Percentiles rank a stretch among this genome's conserved stretches.
Evolutionary conservation across 2,113 vertebrate species (phyloP).

Genomic region (Desmodus rotundus): DNA sequence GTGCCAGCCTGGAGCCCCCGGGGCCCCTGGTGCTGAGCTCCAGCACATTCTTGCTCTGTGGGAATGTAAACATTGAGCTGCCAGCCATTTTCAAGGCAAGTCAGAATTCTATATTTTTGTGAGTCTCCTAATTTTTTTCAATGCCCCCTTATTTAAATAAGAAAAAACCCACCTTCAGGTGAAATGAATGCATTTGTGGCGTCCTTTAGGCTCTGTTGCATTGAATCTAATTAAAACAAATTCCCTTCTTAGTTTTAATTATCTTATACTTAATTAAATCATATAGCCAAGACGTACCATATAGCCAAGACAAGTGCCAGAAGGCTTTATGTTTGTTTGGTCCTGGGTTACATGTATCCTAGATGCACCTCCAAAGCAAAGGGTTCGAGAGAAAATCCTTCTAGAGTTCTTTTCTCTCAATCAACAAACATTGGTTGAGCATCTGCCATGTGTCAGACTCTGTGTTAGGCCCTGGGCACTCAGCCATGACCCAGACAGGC

Average conservation of each 20-base stretch:
- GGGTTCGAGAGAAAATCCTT: neutral
- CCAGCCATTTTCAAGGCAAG: neutral
- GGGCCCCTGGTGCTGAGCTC: neutral
- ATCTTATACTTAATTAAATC: neutral
- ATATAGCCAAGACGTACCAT: neutral
- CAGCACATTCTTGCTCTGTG: neutral
- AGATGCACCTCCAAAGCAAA: neutral
- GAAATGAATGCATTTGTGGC: neutral
- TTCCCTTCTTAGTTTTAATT: neutral
- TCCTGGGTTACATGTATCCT: neutral
- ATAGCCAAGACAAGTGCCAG: neutral
- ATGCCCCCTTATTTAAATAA: neutral
- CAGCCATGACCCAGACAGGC: neutral
- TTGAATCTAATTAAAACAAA: neutral
- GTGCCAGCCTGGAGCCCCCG: rapidly evolving
- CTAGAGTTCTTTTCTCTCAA: neutral
- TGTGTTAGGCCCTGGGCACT: neutral
- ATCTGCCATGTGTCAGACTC: neutral
- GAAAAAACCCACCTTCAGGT: neutral
- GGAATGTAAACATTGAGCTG: neutral
- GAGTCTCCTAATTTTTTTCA: neutral
- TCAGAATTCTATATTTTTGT: neutral
- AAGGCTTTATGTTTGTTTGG: neutral
- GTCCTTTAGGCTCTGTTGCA: neutral
- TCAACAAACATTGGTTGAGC: neutral